Percentiles rank a stretch among this genome's conserved stretches.
phyloP scores from a whole-genome alignment of 1,140 invertebrate species.

The Phortica variegata region DNA sequence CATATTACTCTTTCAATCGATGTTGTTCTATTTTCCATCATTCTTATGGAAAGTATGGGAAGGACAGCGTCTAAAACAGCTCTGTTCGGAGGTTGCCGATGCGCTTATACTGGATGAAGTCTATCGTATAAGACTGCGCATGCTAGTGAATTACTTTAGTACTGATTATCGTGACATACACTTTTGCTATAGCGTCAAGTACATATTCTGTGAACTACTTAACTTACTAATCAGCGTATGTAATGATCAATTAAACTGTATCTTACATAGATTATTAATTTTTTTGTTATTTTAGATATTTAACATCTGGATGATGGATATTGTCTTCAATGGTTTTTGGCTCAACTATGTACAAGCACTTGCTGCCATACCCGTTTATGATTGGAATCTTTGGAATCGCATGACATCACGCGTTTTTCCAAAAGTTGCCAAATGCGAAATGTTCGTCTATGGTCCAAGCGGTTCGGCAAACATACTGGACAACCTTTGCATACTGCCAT shows the following conservation, averaged over 20 bases:
- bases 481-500: conserved; percentile 70
- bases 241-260: background rate
- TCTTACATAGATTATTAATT: no score
- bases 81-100: conserved; percentile 59
- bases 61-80: conserved; percentile 62
- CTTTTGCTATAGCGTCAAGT: conserved; percentile 69
- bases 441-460: conserved; percentile 67
- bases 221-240: conserved; percentile 70
- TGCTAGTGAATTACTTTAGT: conserved; percentile 60
- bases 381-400: conserved; percentile 58
- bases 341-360: conserved; percentile 68
- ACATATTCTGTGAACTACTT: conserved; percentile 71
- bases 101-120: conserved; percentile 56
- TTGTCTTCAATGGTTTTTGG: conserved; percentile 75
- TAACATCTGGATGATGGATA: conserved; percentile 66
- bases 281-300: conserved; percentile 59
- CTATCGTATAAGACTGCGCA: conserved; percentile 60
- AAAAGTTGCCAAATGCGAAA: conserved; percentile 75
- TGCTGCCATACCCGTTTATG: conserved; percentile 57
- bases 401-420: conserved; percentile 68
- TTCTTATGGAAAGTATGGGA: conserved; percentile 79
- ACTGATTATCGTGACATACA: conserved; percentile 61
- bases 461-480: conserved; percentile 65
- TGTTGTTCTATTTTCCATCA: conserved; percentile 71
- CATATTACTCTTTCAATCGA: conserved; percentile 78